These are phyloP conservation scores for Porphyrio hochstetteri DNA, from an alignment of 2,113 vertebrate species.

Conservation along the genomic window DNA sequence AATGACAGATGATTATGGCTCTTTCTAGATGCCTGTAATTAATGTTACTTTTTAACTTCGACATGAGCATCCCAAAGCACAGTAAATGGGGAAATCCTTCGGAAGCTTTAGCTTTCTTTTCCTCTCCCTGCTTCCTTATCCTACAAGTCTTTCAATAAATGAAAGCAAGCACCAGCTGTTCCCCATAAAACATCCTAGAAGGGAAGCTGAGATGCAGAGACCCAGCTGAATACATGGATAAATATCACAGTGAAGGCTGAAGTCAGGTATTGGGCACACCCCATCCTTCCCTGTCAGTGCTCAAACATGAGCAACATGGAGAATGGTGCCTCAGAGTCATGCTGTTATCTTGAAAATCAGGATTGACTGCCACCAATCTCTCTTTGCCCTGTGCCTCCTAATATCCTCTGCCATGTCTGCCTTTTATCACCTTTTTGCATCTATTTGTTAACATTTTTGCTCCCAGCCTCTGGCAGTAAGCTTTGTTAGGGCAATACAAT, in stretches of 20 bases:
- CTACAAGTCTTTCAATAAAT: background rate
- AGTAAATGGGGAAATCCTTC: background rate
- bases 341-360: background rate
- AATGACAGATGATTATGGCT: slow-evolving; percentile 48
- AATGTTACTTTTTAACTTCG: slow-evolving; percentile 32
- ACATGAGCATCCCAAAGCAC: background rate
- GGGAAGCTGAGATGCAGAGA: background rate
- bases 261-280: background rate
- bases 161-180: background rate
- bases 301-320: background rate
- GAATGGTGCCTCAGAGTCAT: background rate
- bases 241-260: background rate
- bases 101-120: background rate
- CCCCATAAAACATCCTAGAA: background rate
- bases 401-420: background rate
- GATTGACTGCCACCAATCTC: background rate
- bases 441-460: background rate
- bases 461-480: background rate
- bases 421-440: slow-evolving; percentile 1
- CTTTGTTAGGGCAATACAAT: background rate
- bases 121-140: background rate
- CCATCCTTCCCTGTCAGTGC: background rate
- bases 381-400: background rate
- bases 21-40: slow-evolving; percentile 47
- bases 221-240: background rate